Evolutionary conservation across 2,113 vertebrate genomes (phyloP).

Genomic region (Engystomops pustulosus): DNA sequence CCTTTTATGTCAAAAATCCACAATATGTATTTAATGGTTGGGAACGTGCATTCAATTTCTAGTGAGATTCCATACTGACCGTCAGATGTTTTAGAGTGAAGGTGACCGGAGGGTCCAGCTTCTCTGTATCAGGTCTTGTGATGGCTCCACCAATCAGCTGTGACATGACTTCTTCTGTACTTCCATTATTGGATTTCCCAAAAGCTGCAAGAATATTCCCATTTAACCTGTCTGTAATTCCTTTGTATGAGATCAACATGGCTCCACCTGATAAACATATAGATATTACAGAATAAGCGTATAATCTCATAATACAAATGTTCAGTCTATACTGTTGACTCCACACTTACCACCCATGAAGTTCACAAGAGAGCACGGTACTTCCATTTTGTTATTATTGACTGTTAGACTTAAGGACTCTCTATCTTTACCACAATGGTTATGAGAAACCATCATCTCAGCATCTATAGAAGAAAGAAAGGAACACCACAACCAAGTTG

Average conservation of each 20-base stretch:
- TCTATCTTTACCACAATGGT: neutral
- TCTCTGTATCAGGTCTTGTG: neutral
- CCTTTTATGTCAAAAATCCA: too few relatives aligned
- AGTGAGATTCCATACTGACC: too few relatives aligned
- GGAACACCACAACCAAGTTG: too few relatives aligned
- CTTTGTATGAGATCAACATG: constrained; percentile 19
- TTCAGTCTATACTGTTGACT: neutral
- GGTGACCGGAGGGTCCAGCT: constrained; percentile 3
- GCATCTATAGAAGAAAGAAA: constrained; percentile 9
- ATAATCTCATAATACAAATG: neutral
- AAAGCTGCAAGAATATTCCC: neutral
- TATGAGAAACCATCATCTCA: constrained; percentile 5
- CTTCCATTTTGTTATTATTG: neutral
- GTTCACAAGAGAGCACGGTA: constrained; percentile 10
- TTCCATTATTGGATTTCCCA: neutral
- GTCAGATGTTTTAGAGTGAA: constrained; percentile 8
- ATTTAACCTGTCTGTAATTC: neutral
- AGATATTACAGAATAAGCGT: neutral
- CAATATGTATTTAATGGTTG: too few relatives aligned
- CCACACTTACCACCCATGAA: neutral
- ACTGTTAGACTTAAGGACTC: neutral
- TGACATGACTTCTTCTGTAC: neutral
- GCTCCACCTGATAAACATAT: constrained; percentile 22
- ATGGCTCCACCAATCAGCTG: constrained; percentile 6
- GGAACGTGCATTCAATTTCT: too few relatives aligned